Evolutionary conservation across 2,888 invertebrate genomes (phyloP).

Genomic region (Philopedon plagiatum): DNA sequence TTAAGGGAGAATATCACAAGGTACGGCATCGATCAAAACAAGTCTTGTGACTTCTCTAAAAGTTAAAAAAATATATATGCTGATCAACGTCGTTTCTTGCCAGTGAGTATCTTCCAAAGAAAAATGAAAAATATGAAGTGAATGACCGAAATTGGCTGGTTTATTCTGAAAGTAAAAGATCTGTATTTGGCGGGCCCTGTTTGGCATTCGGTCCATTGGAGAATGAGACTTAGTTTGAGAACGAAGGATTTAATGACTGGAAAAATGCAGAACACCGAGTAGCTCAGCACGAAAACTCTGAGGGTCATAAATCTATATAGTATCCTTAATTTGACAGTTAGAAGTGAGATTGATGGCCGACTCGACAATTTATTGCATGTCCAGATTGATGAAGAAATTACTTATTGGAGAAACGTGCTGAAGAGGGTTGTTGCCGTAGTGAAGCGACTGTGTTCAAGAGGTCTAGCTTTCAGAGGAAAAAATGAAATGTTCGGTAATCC

Average conservation of each 20-base stretch:
- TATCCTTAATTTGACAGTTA: slow-evolving; percentile 30
- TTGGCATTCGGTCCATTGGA: not conserved
- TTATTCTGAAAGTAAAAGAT: not conserved
- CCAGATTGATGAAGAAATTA: slow-evolving; percentile 23
- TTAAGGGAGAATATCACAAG: not conserved
- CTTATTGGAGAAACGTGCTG: slow-evolving; percentile 56
- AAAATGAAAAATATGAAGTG: not conserved
- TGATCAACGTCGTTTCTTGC: not conserved
- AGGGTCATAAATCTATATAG: slow-evolving; percentile 34
- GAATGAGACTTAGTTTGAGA: slow-evolving; percentile 10
- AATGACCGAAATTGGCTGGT: not conserved
- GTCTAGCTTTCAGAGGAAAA: slow-evolving; percentile 50
- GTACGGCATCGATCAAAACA: not conserved
- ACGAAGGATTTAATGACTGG: slow-evolving; percentile 52
- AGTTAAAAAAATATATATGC: not conserved
- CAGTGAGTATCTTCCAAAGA: not conserved
- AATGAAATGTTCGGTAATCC: slow-evolving; percentile 55
- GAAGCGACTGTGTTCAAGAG: slow-evolving; percentile 46
- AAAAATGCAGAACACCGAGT: slow-evolving; percentile 40
- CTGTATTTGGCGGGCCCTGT: not conserved
- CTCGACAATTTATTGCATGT: slow-evolving; percentile 28
- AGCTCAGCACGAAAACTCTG: slow-evolving; percentile 48
- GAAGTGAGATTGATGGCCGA: not conserved
- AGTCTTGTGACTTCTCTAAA: not conserved
- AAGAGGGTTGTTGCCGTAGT: slow-evolving; percentile 53